These are phyloP conservation scores for Cyprinodon tularosa DNA, from an alignment of 2,113 vertebrate species.

Conservation along the genomic window DNA sequence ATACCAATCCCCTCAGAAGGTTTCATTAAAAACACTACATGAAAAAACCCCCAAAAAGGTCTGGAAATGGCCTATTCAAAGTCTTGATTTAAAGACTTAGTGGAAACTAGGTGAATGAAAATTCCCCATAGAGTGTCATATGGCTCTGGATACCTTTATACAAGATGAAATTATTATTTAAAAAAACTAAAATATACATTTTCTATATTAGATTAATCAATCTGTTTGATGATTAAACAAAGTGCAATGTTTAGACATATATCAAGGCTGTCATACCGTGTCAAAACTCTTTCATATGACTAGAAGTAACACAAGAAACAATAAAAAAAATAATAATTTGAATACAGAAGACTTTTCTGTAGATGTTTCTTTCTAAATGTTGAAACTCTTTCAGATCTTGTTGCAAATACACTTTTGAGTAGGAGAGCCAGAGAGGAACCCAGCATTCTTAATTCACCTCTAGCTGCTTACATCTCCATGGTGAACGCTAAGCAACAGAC, in stretches of 20 bases:
- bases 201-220: too few species aligned
- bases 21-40: too few species aligned
- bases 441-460: constrained; percentile 62
- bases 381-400: constrained; percentile 59
- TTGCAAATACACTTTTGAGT: constrained; percentile 52
- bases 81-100: too few species aligned
- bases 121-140: not conserved
- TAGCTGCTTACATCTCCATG: constrained; percentile 65
- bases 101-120: too few species aligned
- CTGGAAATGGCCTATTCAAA: too few species aligned
- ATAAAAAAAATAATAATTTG: not conserved
- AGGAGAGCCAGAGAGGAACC: constrained; percentile 43
- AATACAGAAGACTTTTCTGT: not conserved
- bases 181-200: not conserved
- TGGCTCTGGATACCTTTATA: not conserved
- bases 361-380: constrained; percentile 9
- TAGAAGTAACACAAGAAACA: too few species aligned
- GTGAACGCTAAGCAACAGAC: constrained; percentile 70
- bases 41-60: too few species aligned
- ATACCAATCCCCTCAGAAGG: too few species aligned
- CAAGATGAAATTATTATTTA: not conserved
- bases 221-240: too few species aligned
- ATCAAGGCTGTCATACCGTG: not conserved
- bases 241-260: too few species aligned
- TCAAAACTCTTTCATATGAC: not conserved